phyloP scores from a whole-genome alignment of 2,113 vertebrate genomes.

The Limnothrissa miodon region DNA sequence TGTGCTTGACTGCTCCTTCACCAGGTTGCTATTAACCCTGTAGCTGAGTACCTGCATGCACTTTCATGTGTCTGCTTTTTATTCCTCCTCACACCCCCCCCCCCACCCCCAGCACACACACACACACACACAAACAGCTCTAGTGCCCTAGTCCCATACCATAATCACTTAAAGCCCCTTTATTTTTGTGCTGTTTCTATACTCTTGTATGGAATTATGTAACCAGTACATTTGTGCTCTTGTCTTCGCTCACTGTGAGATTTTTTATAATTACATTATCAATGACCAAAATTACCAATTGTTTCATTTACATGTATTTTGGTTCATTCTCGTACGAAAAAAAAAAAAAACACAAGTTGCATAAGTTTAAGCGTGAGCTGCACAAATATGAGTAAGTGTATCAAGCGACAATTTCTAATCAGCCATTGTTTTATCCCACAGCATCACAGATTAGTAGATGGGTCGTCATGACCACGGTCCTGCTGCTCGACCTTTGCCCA shows the following conservation, averaged over 20 bases:
- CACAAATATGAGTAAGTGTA: no score
- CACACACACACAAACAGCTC: neutral
- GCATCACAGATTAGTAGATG: neutral
- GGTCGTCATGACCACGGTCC: neutral
- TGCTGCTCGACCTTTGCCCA: constrained; percentile 26
- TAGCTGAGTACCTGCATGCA: neutral
- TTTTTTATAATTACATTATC: no score
- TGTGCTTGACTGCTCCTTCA: constrained; percentile 30
- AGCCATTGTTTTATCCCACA: neutral
- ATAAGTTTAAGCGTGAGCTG: no score
- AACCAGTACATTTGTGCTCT: neutral
- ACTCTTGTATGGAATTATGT: neutral
- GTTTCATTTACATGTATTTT: no score
- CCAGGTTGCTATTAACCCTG: neutral
- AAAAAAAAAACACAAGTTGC: no score
- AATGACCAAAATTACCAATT: no score
- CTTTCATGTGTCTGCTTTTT: neutral
- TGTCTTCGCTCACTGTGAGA: neutral
- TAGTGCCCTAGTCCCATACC: neutral
- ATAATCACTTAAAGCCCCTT: neutral
- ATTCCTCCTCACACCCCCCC: no score
- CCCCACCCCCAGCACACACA: neutral
- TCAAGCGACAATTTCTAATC: neutral
- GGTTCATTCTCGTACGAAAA: no score
- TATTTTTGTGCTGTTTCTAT: neutral